A percentile compares a stretch with the other conserved stretches of the same genome.
Evolutionary conservation across 2,888 invertebrate species (phyloP).

Genomic region (Acleris holmiana): DNA sequence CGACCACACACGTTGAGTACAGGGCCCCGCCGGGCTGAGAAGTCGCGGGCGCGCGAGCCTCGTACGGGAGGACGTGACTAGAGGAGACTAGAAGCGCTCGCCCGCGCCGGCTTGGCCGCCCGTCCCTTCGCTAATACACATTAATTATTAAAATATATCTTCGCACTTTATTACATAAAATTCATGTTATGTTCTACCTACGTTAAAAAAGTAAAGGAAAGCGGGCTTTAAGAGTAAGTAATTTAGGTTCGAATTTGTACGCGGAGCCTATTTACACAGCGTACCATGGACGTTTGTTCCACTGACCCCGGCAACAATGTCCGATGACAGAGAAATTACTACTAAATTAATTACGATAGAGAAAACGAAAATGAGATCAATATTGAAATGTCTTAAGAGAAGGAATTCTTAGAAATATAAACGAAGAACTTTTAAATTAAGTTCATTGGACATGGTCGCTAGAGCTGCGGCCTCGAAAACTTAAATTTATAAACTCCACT

Average conservation of each 20-base stretch:
- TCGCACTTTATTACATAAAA: conserved; percentile 84
- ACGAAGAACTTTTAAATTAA: conserved; percentile 42
- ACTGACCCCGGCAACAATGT: conserved; percentile 60
- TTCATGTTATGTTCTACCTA: conserved; percentile 84
- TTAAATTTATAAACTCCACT: conserved; percentile 76
- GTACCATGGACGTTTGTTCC: conserved; percentile 83
- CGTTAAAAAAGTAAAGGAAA: conserved; percentile 80
- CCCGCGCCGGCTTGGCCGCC: conserved; percentile 82
- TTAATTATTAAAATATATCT: conserved; percentile 85
- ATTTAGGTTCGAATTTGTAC: conserved; percentile 81
- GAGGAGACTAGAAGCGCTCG: conserved; percentile 59
- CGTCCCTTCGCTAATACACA: conserved; percentile 81
- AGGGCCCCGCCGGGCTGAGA: conserved; percentile 66
- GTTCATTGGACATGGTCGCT: conserved; percentile 58
- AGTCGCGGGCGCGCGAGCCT: conserved; percentile 74
- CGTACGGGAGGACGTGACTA: conserved; percentile 39
- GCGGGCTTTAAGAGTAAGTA: conserved; percentile 77
- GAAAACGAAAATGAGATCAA: conserved; percentile 66
- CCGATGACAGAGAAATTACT: conserved; percentile 47
- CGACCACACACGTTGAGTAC: conserved; percentile 69
- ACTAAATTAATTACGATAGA: conserved; percentile 52
- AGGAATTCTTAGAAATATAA: conserved; percentile 41
- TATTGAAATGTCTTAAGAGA: conserved; percentile 48
- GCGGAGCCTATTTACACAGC: conserved; percentile 83
- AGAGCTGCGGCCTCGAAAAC: conserved; percentile 71